A percentile compares a stretch with the other conserved stretches of the same genome.
phyloP scores from a whole-genome alignment of 2,797 vertebrate species.

The Neosilurus hyrtlii region DNA sequence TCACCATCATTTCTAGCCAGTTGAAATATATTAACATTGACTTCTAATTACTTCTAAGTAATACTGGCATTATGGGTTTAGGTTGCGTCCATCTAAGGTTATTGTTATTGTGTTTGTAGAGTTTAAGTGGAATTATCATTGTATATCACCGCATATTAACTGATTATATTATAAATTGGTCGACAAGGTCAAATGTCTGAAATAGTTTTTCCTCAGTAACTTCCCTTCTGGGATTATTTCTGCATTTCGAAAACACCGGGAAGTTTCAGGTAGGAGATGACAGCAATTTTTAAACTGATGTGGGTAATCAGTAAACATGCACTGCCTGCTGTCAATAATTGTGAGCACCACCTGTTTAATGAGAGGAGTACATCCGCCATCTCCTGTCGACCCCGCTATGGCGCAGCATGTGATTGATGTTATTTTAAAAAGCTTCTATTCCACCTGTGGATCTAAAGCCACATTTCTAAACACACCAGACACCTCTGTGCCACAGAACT shows the following conservation, averaged over 20 bases:
- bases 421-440: constrained; percentile 41
- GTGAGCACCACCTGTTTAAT: constrained; percentile 42
- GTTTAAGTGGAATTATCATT: too few relatives aligned
- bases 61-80: too few relatives aligned
- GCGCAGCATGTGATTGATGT: constrained; percentile 42
- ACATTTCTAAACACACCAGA: constrained; percentile 34
- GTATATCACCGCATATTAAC: too few relatives aligned
- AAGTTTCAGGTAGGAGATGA: constrained; percentile 5
- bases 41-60: too few relatives aligned
- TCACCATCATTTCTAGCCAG: too few relatives aligned
- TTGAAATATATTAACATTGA: too few relatives aligned
- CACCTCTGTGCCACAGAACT: constrained; percentile 33
- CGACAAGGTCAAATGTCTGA: too few relatives aligned
- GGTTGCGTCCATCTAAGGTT: too few relatives aligned
- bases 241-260: constrained; percentile 8
- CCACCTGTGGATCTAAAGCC: constrained; percentile 30
- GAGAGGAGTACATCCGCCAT: constrained; percentile 37
- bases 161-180: too few relatives aligned
- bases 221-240: not conserved
- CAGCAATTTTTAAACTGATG: constrained; percentile 5
- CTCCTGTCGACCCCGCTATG: constrained; percentile 35
- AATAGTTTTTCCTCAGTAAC: too few relatives aligned
- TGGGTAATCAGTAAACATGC: constrained; percentile 42
- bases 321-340: constrained; percentile 48
- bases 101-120: too few relatives aligned